A percentile compares a stretch with the other conserved stretches of the same genome.
phyloP scores from a whole-genome alignment of 30 jellyfish, hydroid and myxozoan genomes.

The Turritopsis rubra region DNA sequence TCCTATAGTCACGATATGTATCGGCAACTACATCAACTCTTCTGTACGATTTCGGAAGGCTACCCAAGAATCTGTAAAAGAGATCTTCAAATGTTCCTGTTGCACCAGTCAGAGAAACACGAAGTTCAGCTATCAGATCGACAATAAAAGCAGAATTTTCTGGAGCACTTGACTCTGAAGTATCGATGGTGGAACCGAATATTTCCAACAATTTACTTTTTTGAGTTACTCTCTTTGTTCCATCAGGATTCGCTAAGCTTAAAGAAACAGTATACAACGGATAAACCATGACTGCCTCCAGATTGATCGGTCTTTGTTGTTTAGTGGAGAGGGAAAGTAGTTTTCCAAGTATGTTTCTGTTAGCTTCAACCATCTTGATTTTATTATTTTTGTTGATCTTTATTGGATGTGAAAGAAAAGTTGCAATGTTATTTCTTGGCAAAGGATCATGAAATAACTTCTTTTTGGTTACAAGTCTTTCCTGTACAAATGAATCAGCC shows the following conservation, averaged over 20 bases:
- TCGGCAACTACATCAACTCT: constrained; percentile 43
- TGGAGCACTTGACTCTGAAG: background rate
- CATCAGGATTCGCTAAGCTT: constrained; percentile 48
- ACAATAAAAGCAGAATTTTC: background rate
- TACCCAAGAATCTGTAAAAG: constrained; percentile 1
- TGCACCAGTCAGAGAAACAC: background rate
- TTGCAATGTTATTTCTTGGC: constrained; percentile 2
- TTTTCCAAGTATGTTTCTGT: constrained; percentile 30
- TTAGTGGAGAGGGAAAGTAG: constrained; percentile 32
- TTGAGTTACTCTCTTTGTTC: constrained; percentile 26
- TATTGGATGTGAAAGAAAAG: constrained; percentile 6
- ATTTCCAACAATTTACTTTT: constrained; percentile 30
- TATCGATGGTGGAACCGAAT: background rate
- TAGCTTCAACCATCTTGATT: constrained; percentile 35
- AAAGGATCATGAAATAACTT: constrained; percentile 23
- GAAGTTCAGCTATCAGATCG: constrained; percentile 6
- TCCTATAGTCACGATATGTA: constrained; percentile 26
- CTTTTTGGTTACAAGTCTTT: constrained; percentile 4
- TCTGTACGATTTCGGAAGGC: constrained; percentile 24
- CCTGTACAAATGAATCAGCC: background rate
- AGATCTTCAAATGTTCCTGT: constrained; percentile 35
- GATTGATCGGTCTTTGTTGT: constrained; percentile 1
- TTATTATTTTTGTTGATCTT: constrained; percentile 11
- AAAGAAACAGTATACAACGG: constrained; percentile 40
- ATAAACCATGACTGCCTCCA: constrained; percentile 29